Percentiles rank a stretch among this genome's conserved stretches.
Evolutionary conservation across 2,888 invertebrate genomes (phyloP).

Genomic region (Bedellia somnulentella): DNA sequence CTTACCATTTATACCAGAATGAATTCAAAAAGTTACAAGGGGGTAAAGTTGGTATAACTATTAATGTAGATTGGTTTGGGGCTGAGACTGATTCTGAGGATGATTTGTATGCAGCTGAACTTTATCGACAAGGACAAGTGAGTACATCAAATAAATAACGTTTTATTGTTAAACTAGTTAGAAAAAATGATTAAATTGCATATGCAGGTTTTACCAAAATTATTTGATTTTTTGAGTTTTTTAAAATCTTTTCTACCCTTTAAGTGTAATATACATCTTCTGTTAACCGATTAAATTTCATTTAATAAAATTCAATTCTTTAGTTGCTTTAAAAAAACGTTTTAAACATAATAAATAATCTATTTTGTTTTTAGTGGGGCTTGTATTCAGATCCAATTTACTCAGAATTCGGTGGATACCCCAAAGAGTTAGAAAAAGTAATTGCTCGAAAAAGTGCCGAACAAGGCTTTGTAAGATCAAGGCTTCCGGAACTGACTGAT

Average conservation of each 20-base stretch:
- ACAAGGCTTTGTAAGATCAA: conserved; percentile 37
- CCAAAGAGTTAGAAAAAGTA: conserved; percentile 34
- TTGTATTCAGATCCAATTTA: conserved; percentile 51
- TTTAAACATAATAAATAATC: too few species aligned
- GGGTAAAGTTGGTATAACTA: conserved; percentile 17
- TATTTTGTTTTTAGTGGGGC: conserved; percentile 42
- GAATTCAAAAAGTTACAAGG: conserved; percentile 30
- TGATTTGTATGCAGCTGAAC: conserved; percentile 2
- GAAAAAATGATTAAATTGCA: too few species aligned
- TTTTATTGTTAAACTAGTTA: too few species aligned
- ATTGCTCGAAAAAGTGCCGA: conserved; percentile 37
- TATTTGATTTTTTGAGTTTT: too few species aligned
- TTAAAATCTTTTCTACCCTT: too few species aligned
- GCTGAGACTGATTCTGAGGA: conserved; percentile 1
- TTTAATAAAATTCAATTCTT: too few species aligned
- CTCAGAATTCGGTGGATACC: conserved; percentile 50
- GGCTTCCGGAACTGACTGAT: conserved; percentile 39
- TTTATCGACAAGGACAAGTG: background rate
- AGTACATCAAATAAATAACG: background rate
- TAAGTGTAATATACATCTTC: too few species aligned
- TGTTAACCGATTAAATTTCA: too few species aligned
- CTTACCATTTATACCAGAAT: conserved; percentile 42
- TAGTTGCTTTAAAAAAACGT: too few species aligned
- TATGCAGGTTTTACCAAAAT: too few species aligned
- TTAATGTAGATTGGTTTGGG: background rate